A percentile compares a stretch with the other conserved stretches of the same genome.
Evolutionary conservation across 2,888 invertebrate species (phyloP).

Genomic region (Drosophila kambysellisi): DNA sequence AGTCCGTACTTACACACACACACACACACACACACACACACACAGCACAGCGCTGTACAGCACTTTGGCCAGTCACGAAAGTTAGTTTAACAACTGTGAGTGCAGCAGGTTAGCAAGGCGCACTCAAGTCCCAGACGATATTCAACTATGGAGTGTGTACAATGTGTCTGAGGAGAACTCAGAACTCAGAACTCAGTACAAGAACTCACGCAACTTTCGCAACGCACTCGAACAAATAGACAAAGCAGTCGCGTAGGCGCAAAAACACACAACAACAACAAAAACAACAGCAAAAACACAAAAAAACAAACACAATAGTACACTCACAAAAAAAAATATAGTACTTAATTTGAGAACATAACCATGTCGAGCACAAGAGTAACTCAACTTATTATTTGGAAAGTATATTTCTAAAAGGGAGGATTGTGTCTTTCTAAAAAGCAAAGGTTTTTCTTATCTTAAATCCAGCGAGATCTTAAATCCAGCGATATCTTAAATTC

Average conservation of each 20-base stretch:
- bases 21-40: neutral
- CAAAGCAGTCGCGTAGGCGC: slow-evolving; percentile 22
- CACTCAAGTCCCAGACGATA: slow-evolving; percentile 63
- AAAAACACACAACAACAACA: slow-evolving; percentile 11
- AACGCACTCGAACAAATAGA: slow-evolving; percentile 43
- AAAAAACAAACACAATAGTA: neutral
- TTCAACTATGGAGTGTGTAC: slow-evolving; percentile 51
- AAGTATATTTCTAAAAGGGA: neutral
- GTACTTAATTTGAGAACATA: neutral
- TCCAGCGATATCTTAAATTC: no score
- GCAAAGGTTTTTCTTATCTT: accelerated
- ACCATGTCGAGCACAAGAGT: neutral
- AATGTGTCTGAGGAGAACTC: slow-evolving; percentile 59
- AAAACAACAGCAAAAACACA: neutral
- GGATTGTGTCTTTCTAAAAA: neutral
- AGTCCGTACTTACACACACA: neutral
- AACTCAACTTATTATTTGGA: neutral
- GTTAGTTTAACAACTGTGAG: slow-evolving; percentile 69
- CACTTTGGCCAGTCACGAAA: slow-evolving; percentile 77
- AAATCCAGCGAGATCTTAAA: neutral
- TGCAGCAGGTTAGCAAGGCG: slow-evolving; percentile 69
- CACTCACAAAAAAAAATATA: neutral
- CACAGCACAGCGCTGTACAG: slow-evolving; percentile 31
- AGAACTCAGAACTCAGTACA: slow-evolving; percentile 32
- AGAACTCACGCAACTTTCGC: slow-evolving; percentile 70